phyloP scores from a whole-genome alignment of 2,888 invertebrate species.

The Lochmaea crataegi region DNA sequence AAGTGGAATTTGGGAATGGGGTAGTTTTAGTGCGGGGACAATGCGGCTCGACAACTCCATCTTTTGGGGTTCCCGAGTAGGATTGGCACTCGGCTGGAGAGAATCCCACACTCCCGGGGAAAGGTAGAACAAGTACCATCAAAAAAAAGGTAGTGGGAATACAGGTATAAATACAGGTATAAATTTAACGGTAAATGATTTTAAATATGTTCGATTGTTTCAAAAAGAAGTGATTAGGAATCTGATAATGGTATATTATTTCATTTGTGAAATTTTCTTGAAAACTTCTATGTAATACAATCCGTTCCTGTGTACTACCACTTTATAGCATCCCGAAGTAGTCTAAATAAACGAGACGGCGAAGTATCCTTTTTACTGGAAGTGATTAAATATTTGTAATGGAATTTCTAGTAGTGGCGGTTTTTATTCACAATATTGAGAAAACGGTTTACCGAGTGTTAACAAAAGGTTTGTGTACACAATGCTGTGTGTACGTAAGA shows the following conservation, averaged over 20 bases:
- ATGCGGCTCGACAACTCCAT: no score
- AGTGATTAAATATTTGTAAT: slow-evolving; percentile 9
- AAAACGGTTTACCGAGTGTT: background rate
- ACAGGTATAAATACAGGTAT: no score
- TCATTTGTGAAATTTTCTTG: background rate
- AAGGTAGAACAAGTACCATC: no score
- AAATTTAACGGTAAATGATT: no score
- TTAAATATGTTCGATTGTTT: no score
- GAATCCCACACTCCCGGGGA: no score
- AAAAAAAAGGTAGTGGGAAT: no score
- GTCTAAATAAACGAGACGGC: background rate
- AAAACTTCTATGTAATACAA: background rate
- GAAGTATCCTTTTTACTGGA: background rate
- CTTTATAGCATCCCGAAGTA: background rate
- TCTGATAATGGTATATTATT: background rate
- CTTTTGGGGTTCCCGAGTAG: no score
- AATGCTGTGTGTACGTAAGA: background rate
- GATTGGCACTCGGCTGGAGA: no score
- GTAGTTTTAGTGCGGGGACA: no score
- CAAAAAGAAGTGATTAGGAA: no score
- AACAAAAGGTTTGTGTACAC: background rate
- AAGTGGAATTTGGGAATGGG: no score
- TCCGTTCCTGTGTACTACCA: background rate
- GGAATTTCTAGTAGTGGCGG: background rate
- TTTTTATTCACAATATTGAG: background rate